phyloP scores from a whole-genome alignment of 2,888 invertebrate species.

The Microctonus aethiopoides region DNA sequence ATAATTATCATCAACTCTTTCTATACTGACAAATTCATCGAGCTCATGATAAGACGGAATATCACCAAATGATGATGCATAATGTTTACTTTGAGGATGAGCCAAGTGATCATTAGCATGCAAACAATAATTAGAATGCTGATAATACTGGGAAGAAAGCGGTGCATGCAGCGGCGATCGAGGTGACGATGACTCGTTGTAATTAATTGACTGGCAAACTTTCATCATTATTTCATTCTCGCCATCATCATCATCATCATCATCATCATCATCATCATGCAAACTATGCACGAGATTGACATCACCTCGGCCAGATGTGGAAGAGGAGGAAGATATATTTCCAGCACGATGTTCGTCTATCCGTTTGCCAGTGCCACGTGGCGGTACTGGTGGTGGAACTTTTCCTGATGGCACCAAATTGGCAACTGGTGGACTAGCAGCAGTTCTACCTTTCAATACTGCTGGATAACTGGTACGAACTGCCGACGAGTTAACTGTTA shows the following conservation, averaged over 20 bases:
- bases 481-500: constrained; percentile 31
- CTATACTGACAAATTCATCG: constrained; percentile 63
- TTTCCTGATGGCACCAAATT: constrained; percentile 73
- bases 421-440: constrained; percentile 68
- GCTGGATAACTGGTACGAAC: constrained; percentile 74
- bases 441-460: constrained; percentile 75
- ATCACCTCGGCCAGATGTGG: constrained; percentile 62
- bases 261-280: constrained; percentile 40
- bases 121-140: constrained; percentile 35
- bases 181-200: constrained; percentile 42
- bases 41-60: constrained; percentile 41
- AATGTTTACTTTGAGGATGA: not conserved
- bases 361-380: constrained; percentile 71
- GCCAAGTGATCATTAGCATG: constrained; percentile 38
- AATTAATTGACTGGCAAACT: not conserved
- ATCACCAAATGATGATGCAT: not conserved
- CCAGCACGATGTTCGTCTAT: constrained; percentile 52
- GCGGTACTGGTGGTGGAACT: constrained; percentile 90
- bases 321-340: constrained; percentile 49
- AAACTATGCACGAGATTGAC: constrained; percentile 41
- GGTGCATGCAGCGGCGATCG: constrained; percentile 52
- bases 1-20: constrained; percentile 51
- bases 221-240: not conserved
- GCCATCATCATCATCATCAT: too few species aligned
- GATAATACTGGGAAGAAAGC: constrained; percentile 21